These are phyloP conservation scores for Toxotes chatareus DNA, from an alignment of 2,113 vertebrate genomes.

Conservation along the genomic window DNA sequence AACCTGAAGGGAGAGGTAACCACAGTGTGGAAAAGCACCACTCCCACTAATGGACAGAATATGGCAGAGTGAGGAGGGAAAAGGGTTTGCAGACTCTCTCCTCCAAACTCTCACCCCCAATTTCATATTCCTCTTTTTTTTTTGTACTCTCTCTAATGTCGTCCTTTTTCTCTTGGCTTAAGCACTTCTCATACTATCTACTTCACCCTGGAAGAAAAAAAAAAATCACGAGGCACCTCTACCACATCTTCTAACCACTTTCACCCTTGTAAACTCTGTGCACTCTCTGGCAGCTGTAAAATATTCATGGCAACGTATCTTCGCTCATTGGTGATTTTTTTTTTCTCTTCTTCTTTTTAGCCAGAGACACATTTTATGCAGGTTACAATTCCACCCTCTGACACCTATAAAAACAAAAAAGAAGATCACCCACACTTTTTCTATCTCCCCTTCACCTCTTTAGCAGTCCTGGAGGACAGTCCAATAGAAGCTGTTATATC, in stretches of 20 bases:
- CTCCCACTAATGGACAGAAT: constrained; percentile 78
- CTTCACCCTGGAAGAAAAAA: constrained; percentile 15
- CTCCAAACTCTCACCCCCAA: constrained; percentile 26
- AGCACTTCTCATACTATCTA: constrained; percentile 22
- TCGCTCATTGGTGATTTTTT: constrained; percentile 43
- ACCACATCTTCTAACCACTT: constrained; percentile 34
- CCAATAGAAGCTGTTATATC: constrained; percentile 40
- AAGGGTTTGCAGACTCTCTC: constrained; percentile 36
- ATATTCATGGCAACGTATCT: constrained; percentile 73
- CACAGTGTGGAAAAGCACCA: constrained; percentile 55
- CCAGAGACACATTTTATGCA: constrained; percentile 54
- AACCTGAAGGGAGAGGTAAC: constrained; percentile 61
- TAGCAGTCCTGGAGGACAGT: constrained; percentile 47
- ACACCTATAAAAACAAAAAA: constrained; percentile 57
- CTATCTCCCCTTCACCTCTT: constrained; percentile 58
- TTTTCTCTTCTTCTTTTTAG: constrained; percentile 16
- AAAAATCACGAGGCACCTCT: constrained; percentile 27
- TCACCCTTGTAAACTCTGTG: constrained; percentile 61
- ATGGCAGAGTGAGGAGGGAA: constrained; percentile 29
- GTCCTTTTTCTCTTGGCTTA: constrained; percentile 5
- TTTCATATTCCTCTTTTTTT: constrained; percentile 47
- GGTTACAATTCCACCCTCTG: constrained; percentile 46
- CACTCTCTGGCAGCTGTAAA: constrained; percentile 68
- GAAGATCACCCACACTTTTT: constrained; percentile 12
- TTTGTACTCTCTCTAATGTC: constrained; percentile 42